Evolutionary conservation across 2,888 invertebrate species (phyloP).

Genomic region (Lasius fuliginosus): DNA sequence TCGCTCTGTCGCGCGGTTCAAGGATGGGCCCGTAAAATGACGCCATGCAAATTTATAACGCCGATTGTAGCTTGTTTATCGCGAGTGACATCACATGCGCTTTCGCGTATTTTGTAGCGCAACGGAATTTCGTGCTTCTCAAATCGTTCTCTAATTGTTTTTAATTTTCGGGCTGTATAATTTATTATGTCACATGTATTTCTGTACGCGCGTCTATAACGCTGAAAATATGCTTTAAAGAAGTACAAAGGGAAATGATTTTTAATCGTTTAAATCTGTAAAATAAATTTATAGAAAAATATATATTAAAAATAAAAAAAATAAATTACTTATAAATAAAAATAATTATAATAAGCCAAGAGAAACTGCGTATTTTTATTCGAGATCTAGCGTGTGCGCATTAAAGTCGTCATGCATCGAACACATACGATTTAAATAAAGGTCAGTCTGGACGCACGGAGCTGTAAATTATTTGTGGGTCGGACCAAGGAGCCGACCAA

Average conservation of each 20-base stretch:
- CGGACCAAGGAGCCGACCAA: slow-evolving; percentile 58
- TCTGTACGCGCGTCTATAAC: neutral
- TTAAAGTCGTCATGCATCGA: slow-evolving; percentile 47
- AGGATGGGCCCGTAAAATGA: slow-evolving; percentile 18
- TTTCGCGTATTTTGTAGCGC: neutral
- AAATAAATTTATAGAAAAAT: neutral
- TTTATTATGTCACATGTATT: neutral
- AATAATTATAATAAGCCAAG: neutral
- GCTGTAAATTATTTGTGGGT: slow-evolving; percentile 70
- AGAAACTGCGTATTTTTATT: neutral
- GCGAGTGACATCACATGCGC: neutral
- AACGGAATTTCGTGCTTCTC: neutral
- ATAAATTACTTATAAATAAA: neutral
- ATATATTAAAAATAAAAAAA: neutral
- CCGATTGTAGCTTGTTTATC: slow-evolving; percentile 19
- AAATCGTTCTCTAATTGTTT: neutral
- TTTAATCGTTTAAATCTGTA: neutral
- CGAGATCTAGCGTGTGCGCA: slow-evolving; percentile 2
- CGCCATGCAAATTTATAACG: slow-evolving; percentile 28
- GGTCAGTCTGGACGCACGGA: slow-evolving; percentile 56
- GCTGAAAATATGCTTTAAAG: neutral
- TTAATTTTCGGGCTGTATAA: no score
- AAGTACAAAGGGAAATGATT: neutral
- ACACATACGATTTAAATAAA: slow-evolving; percentile 65
- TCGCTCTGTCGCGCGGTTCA: slow-evolving; percentile 25